Conservation (phyloP, 2,888 invertebrate genomes). For the Chaitophorus viminalis region DNA sequence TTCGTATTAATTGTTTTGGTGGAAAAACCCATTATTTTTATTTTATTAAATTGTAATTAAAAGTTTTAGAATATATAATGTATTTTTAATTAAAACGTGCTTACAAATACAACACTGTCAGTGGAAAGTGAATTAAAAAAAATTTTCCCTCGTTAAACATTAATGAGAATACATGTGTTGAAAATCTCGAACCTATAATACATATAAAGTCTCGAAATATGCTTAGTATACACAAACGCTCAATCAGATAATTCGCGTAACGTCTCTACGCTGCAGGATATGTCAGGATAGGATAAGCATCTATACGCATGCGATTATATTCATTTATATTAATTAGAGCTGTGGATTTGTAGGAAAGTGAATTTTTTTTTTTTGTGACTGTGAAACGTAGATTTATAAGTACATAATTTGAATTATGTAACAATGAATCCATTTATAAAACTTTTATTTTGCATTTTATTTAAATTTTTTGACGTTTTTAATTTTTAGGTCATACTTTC, state of each 20-base stretch:
- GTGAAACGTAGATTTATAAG: no score
- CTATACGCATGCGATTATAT: no score
- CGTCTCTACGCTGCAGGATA: no score
- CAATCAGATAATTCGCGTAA: neutral
- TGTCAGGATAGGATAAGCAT: no score
- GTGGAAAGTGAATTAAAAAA: neutral
- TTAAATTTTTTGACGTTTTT: no score
- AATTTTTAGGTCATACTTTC: no score
- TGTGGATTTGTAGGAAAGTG: no score
- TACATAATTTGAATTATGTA: no score
- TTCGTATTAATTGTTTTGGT: neutral
- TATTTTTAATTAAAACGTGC: slow-evolving; percentile 12
- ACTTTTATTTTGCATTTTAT: no score
- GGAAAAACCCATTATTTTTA: neutral
- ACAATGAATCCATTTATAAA: no score
- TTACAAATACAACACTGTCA: neutral
- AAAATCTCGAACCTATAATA: neutral
- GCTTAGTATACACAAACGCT: neutral
- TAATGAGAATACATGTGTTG: neutral
- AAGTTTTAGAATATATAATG: neutral
- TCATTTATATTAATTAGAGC: no score
- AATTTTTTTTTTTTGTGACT: no score
- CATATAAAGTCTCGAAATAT: neutral
- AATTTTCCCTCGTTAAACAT: neutral
- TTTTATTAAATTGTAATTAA: neutral